These are phyloP conservation scores for Xerus inauris DNA, from an alignment of 2,113 vertebrate species.

Conservation along the genomic window DNA sequence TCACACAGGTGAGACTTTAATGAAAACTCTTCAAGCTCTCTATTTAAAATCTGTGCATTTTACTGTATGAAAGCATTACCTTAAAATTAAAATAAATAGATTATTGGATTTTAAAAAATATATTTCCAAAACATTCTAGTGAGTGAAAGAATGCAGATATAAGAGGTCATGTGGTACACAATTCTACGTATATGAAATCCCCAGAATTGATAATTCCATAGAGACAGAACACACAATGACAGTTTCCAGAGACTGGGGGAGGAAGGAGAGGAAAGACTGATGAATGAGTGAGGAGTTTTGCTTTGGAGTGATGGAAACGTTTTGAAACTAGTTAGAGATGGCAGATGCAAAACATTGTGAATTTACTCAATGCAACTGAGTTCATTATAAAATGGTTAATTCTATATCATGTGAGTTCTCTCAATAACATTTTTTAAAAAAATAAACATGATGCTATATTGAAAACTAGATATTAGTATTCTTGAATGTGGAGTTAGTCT, in stretches of 20 bases:
- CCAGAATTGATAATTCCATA: not conserved
- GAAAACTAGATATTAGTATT: not conserved
- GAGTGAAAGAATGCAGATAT: not conserved
- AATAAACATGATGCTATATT: not conserved
- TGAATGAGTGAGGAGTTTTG: not conserved
- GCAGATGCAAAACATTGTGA: not conserved
- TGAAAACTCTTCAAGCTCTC: conserved; percentile 13
- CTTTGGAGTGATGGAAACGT: not conserved
- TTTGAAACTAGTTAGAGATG: not conserved
- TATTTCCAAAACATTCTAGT: not conserved
- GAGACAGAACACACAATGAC: not conserved
- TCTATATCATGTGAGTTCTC: not conserved
- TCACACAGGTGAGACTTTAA: not conserved
- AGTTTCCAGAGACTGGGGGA: not conserved
- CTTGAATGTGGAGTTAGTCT: not conserved
- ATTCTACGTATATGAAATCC: not conserved
- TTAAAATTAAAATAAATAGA: not conserved
- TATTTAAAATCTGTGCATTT: not conserved
- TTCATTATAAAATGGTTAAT: not conserved
- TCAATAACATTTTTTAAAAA: not conserved
- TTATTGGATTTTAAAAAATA: not conserved
- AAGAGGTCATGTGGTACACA: not conserved
- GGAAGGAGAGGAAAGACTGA: not conserved
- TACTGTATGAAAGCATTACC: not conserved
- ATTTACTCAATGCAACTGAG: not conserved